These are phyloP conservation scores for Turritopsis dohrnii DNA, from an alignment of 30 jellyfish, hydroid and myxozoan species.

Conservation along the genomic window DNA sequence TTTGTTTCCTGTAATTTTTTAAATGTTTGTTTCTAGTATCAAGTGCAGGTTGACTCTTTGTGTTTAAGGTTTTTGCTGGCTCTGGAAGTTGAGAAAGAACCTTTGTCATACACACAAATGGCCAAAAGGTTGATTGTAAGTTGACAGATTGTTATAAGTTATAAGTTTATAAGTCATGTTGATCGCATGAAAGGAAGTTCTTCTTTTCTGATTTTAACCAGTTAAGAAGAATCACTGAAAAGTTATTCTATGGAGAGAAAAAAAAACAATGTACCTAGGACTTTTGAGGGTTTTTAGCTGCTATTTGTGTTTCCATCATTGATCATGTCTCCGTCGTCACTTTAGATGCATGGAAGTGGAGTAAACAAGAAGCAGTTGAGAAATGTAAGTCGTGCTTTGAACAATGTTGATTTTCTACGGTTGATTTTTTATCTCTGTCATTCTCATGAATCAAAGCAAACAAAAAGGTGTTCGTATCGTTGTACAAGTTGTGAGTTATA, in stretches of 20 bases:
- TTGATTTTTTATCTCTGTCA: too few relatives aligned
- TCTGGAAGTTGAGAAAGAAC: neutral
- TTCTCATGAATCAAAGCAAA: too few relatives aligned
- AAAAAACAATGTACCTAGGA: too few relatives aligned
- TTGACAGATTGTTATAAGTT: neutral
- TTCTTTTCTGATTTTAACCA: too few relatives aligned
- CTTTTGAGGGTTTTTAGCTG: too few relatives aligned
- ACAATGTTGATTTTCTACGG: too few relatives aligned
- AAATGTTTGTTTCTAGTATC: neutral
- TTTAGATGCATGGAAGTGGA: neutral
- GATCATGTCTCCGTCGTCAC: too few relatives aligned
- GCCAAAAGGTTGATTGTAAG: neutral
- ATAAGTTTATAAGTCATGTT: too few relatives aligned
- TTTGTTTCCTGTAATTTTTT: neutral
- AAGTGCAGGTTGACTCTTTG: neutral
- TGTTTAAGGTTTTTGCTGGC: neutral
- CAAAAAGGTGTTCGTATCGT: neutral
- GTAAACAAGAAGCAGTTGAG: neutral
- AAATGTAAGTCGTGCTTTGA: neutral
- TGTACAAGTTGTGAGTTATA: neutral
- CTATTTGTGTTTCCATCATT: too few relatives aligned
- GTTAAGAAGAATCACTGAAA: too few relatives aligned
- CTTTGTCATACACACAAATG: neutral
- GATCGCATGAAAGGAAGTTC: too few relatives aligned
- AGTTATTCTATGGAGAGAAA: too few relatives aligned